Conservation (phyloP, 2,113 vertebrate genomes). For the Agapornis roseicollis region DNA sequence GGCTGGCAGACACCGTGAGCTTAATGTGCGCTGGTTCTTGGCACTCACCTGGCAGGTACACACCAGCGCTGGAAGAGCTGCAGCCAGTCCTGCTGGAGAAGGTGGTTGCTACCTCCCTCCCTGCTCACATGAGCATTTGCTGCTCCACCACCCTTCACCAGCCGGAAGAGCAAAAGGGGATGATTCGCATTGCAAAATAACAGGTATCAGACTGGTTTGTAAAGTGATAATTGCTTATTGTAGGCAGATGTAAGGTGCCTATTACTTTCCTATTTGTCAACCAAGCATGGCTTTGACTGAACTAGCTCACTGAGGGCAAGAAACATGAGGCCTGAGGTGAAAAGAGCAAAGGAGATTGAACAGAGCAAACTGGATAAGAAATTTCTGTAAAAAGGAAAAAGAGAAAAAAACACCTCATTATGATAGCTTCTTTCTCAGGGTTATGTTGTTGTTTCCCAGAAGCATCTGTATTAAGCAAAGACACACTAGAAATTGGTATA, state of each 20-base stretch:
- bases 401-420: accelerated
- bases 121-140: accelerated
- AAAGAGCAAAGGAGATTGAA: neutral
- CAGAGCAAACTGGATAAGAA: neutral
- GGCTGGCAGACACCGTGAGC: neutral
- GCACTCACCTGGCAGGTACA: neutral
- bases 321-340: neutral
- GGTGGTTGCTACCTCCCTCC: neutral
- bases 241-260: neutral
- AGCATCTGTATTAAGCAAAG: neutral
- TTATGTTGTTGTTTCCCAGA: neutral
- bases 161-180: neutral
- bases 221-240: neutral
- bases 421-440: neutral
- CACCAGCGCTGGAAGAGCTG: neutral
- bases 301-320: neutral
- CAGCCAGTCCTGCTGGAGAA: neutral
- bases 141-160: neutral
- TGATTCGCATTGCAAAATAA: neutral
- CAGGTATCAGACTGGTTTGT: neutral
- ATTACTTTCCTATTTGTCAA: neutral
- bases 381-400: neutral
- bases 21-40: neutral
- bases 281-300: neutral
- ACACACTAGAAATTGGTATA: neutral